Percentiles rank a stretch among this genome's conserved stretches.
phyloP scores from a whole-genome alignment of 2,113 vertebrate species.

The Bambusicola thoracicus region DNA sequence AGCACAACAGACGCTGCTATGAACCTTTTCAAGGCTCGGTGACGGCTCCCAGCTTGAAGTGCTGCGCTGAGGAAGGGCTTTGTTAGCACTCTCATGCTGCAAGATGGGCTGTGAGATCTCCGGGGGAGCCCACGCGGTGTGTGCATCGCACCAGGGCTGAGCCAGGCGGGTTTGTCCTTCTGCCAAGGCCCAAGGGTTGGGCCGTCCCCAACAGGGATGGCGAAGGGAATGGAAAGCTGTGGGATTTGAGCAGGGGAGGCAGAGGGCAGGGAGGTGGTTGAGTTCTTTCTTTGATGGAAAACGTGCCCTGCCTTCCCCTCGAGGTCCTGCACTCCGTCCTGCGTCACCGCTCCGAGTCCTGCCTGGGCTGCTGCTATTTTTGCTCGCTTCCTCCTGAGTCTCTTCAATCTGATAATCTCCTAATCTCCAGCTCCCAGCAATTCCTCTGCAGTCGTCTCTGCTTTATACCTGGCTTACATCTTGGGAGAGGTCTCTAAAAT shows the following conservation, averaged over 20 bases:
- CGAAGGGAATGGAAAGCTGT: background rate
- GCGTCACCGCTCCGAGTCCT: background rate
- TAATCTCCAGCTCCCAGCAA: constrained; percentile 43
- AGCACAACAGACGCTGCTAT: background rate
- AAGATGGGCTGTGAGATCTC: background rate
- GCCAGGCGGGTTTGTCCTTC: background rate
- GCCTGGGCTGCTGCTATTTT: background rate
- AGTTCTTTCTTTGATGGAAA: background rate
- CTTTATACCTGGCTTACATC: constrained; percentile 52
- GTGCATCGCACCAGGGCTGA: background rate
- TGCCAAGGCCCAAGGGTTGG: background rate
- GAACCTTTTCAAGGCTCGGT: background rate
- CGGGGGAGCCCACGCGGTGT: background rate
- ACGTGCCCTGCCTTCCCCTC: background rate
- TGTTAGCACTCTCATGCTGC: background rate
- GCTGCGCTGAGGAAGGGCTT: background rate
- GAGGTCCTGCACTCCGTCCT: background rate
- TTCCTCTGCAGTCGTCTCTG: constrained; percentile 20
- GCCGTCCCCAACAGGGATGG: background rate
- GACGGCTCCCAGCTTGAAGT: accelerated
- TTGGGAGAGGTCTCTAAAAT: constrained; percentile 24
- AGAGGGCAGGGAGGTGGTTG: background rate
- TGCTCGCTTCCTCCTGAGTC: background rate
- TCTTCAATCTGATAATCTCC: constrained; percentile 62
- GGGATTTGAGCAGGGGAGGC: background rate